A percentile compares a stretch with the other conserved stretches of the same genome.
Evolutionary conservation across 2,888 invertebrate genomes (phyloP).

Genomic region (Drosophila hamatofila): DNA sequence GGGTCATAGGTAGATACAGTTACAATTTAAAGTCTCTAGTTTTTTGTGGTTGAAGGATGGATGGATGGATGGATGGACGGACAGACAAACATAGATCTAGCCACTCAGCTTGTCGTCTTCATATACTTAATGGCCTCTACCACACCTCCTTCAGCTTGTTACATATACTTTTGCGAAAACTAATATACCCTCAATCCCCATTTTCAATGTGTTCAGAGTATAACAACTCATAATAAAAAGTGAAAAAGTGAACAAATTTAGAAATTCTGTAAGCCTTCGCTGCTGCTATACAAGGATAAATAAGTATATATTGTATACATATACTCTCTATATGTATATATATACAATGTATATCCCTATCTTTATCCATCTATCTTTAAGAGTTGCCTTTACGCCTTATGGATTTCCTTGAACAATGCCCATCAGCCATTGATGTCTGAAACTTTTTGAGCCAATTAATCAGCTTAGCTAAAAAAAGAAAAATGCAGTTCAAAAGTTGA

Average conservation of each 20-base stretch:
- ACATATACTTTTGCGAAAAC: background rate
- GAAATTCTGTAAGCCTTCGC: background rate
- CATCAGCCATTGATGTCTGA: too few relatives aligned
- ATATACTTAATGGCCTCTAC: background rate
- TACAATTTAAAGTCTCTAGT: too few relatives aligned
- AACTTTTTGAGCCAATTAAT: slow-evolving; percentile 13
- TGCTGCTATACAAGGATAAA: too few relatives aligned
- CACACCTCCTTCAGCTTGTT: background rate
- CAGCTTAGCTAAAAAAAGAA: slow-evolving; percentile 9
- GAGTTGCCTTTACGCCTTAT: background rate
- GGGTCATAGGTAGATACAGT: too few relatives aligned
- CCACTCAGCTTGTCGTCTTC: background rate
- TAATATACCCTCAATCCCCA: background rate
- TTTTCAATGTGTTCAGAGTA: background rate
- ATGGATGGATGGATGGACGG: background rate
- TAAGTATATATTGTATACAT: background rate
- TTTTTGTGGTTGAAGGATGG: too few relatives aligned
- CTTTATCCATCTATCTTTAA: background rate
- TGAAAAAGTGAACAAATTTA: slow-evolving; percentile 1
- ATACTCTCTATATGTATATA: background rate
- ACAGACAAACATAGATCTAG: background rate
- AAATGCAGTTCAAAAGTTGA: slow-evolving; percentile 10
- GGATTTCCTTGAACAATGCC: background rate
- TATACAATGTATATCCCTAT: background rate
- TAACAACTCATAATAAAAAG: slow-evolving; percentile 10